These are phyloP conservation scores for Stegostoma tigrinum DNA, from an alignment of 2,113 vertebrate species.

Conservation along the genomic window DNA sequence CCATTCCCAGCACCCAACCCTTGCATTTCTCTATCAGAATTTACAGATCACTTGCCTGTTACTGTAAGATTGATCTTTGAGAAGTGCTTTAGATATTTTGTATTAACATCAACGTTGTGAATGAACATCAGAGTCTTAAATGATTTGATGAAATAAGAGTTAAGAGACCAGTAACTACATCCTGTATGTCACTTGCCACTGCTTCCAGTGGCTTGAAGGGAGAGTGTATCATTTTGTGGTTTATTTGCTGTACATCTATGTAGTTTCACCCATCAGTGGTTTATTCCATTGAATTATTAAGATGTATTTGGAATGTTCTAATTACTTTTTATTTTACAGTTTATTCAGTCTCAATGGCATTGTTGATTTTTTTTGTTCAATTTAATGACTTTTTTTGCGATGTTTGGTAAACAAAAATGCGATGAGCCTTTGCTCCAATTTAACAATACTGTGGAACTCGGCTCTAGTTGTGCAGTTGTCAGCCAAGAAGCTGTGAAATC, in stretches of 20 bases:
- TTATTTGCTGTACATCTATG: neutral
- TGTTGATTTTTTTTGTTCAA: neutral
- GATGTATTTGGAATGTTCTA: neutral
- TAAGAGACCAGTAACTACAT: neutral
- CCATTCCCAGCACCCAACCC: neutral
- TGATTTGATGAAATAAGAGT: too few species aligned
- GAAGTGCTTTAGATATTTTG: neutral
- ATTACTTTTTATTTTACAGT: neutral
- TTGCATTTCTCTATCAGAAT: neutral
- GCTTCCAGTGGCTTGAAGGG: neutral
- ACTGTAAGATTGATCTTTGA: neutral
- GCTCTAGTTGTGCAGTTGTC: neutral
- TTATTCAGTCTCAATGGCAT: neutral
- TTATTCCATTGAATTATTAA: neutral
- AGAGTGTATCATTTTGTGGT: neutral
- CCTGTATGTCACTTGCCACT: neutral
- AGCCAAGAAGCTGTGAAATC: neutral
- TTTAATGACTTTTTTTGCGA: neutral
- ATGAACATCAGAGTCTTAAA: neutral
- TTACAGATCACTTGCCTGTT: neutral
- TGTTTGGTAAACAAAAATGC: neutral
- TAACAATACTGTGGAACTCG: neutral
- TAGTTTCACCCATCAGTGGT: neutral
- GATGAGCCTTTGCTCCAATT: neutral
- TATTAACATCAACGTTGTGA: neutral